Base-by-base conservation (phyloP, 2,797 vertebrate species). In the Cryptoprocta ferox region DNA sequence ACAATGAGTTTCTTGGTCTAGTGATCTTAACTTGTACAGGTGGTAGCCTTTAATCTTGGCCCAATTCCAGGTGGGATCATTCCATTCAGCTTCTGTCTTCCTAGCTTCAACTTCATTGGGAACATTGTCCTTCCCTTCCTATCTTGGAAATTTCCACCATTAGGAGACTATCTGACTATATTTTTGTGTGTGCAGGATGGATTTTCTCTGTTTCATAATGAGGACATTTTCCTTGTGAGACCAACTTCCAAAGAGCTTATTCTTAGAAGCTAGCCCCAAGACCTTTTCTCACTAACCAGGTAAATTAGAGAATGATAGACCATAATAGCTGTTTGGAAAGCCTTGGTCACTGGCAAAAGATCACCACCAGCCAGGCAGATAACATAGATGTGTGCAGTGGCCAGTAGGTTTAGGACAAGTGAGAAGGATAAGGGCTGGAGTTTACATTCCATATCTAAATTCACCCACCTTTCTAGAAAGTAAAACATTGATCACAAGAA, bases 1-100 rank as follows among this genome's bases (percentile, higher is more conserved):
- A 56, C 21, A 61, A 16, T 76, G 59, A 68, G 12, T 63, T 76
- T 81, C 78, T 87, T 30, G 7, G 35, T 79, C 87, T 80, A 42
- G 71, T 28, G 66, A 80, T 37, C 79, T 26, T 48, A 68, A 18
- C 18, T 42, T 92, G 78, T 63, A 59, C 81, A 95, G 39, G 81
- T 83, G 32, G 30, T 68, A 75, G 39, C 73, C 79, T 48, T 75
- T 48, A 48, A 37, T 89, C 65, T 86, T 95, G 97, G 86, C 79
- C 48, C 82, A 35, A 70, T 89, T 94, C 96, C 86, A 91, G 42
- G 37, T 39, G 96, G 91, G 91, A 53, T 85, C 94, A 93, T 95
- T 96, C 93, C 91, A 45, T 91, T 73, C 37, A 39, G 68, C 8
- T 90, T 90, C 88, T 32, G 35, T 66, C 32, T 63, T 50, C 79